A percentile compares a stretch with the other conserved stretches of the same genome.
phyloP scores from a whole-genome alignment of 2,888 invertebrate species.

The Drosophila macrospina region DNA sequence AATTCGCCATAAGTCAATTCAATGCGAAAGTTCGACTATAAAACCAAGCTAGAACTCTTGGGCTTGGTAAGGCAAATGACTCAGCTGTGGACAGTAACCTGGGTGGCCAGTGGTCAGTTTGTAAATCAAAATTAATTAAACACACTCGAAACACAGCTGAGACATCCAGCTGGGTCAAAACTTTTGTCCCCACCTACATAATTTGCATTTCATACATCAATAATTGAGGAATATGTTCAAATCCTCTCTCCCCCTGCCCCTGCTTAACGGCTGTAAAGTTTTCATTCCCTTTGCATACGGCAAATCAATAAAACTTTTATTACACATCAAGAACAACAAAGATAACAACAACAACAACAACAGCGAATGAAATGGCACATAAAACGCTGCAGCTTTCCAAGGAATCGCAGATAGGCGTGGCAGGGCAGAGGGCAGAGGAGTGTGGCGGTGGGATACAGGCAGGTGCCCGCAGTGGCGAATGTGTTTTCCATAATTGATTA shows the following conservation, averaged over 20 bases:
- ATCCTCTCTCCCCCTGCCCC: neutral
- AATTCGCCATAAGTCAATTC: slow-evolving; percentile 67
- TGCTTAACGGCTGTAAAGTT: neutral
- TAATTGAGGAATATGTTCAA: slow-evolving; percentile 46
- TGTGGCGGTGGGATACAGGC: slow-evolving; percentile 4
- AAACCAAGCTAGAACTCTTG: neutral
- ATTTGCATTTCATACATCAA: slow-evolving; percentile 55
- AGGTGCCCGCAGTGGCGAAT: slow-evolving; percentile 42
- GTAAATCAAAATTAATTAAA: slow-evolving; percentile 70
- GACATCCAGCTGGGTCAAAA: slow-evolving; percentile 56
- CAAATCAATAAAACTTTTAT: slow-evolving; percentile 72
- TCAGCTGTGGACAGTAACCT: slow-evolving; percentile 30
- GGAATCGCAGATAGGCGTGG: slow-evolving; percentile 44
- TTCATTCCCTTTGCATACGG: slow-evolving; percentile 27
- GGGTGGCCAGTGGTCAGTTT: slow-evolving; percentile 58
- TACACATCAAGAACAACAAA: slow-evolving; percentile 45
- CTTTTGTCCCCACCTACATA: slow-evolving; percentile 40
- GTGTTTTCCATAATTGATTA: slow-evolving; percentile 75
- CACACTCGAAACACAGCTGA: slow-evolving; percentile 46
- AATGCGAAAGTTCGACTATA: slow-evolving; percentile 31
- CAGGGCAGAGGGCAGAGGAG: neutral
- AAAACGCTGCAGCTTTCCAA: slow-evolving; percentile 61
- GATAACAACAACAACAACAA: neutral
- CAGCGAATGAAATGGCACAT: slow-evolving; percentile 52
- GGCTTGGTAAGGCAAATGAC: slow-evolving; percentile 24